phyloP scores from a whole-genome alignment of 2,888 invertebrate species.

The Drosophila pullipes region DNA sequence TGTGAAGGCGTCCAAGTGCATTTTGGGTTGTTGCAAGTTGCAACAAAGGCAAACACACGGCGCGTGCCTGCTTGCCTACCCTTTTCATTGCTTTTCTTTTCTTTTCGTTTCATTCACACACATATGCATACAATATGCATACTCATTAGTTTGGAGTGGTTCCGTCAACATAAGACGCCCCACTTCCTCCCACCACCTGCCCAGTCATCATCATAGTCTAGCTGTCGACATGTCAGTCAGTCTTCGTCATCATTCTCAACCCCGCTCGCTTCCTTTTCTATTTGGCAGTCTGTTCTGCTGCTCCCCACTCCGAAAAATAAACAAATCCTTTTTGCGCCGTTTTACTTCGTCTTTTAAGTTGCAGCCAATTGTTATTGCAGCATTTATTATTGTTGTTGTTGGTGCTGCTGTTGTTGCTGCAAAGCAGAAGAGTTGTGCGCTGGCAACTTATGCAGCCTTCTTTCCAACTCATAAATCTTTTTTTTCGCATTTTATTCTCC shows the following conservation, averaged over 20 bases:
- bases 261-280: slow-evolving; percentile 39
- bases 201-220: slow-evolving; percentile 23
- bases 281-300: slow-evolving; percentile 40
- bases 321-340: slow-evolving; percentile 61
- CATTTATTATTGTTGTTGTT: slow-evolving; percentile 25
- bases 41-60: slow-evolving; percentile 61
- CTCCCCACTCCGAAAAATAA: slow-evolving; percentile 46
- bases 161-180: slow-evolving; percentile 72
- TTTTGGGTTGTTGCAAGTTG: slow-evolving; percentile 62
- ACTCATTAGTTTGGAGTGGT: slow-evolving; percentile 83
- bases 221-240: slow-evolving; percentile 53
- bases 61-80: slow-evolving; percentile 20
- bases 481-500: slow-evolving; percentile 43
- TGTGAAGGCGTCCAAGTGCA: slow-evolving; percentile 69
- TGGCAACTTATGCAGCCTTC: slow-evolving; percentile 54
- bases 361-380: slow-evolving; percentile 79
- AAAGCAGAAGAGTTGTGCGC: slow-evolving; percentile 25
- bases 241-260: slow-evolving; percentile 37
- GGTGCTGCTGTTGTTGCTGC: background rate
- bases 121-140: slow-evolving; percentile 79
- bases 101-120: slow-evolving; percentile 31
- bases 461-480: slow-evolving; percentile 79
- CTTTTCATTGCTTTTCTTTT: slow-evolving; percentile 12
- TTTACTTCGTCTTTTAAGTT: slow-evolving; percentile 63
- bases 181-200: background rate